Conservation (phyloP, 1,140 invertebrate genomes). For the Lanistes nyassanus region DNA sequence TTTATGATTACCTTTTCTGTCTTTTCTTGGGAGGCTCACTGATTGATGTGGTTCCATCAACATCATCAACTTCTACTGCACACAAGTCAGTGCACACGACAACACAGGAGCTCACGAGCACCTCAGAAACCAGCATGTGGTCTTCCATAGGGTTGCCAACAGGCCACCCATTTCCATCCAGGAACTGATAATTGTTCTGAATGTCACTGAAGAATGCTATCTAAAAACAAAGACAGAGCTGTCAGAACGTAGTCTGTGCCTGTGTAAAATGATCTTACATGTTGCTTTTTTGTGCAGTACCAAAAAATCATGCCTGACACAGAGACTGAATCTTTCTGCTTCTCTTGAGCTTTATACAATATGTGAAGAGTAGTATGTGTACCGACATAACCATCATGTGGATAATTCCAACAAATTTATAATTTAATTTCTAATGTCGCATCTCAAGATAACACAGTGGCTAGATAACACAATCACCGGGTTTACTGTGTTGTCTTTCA, state of each 20-base stretch:
- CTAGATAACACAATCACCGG: no score
- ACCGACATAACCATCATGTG: no score
- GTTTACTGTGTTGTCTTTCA: no score
- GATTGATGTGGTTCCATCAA: slow-evolving; percentile 12
- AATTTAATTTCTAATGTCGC: no score
- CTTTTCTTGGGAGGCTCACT: slow-evolving; percentile 38
- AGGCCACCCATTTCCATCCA: slow-evolving; percentile 65
- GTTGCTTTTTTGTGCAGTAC: no score
- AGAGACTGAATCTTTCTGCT: no score
- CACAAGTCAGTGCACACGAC: slow-evolving; percentile 26
- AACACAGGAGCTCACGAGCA: slow-evolving; percentile 51
- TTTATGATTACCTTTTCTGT: slow-evolving; percentile 30
- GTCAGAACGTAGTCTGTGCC: not conserved
- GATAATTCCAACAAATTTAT: no score
- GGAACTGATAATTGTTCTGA: slow-evolving; percentile 47
- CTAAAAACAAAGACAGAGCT: slow-evolving; percentile 31
- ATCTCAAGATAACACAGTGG: no score
- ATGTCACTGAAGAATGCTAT: slow-evolving; percentile 28
- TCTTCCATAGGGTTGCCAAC: slow-evolving; percentile 59
- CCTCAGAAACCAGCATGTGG: slow-evolving; percentile 54
- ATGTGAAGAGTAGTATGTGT: no score
- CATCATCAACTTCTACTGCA: not conserved
- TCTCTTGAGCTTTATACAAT: no score
- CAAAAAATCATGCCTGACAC: no score
- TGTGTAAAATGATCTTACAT: no score